phyloP scores from a whole-genome alignment of 2,113 vertebrate species.

The Mesitornis unicolor region DNA sequence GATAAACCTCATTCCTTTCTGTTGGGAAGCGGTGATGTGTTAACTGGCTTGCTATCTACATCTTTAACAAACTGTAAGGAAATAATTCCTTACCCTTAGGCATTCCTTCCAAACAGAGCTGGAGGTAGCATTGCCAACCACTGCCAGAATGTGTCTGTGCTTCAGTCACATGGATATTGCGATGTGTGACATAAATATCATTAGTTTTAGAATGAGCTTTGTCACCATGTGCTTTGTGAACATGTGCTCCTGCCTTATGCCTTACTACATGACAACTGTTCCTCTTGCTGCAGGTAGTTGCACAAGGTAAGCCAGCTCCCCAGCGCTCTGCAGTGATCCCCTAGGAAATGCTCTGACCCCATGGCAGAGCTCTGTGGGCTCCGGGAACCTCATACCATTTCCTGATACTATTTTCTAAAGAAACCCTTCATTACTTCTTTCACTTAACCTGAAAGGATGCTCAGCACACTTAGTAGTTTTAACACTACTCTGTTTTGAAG shows the following conservation, averaged over 20 bases:
- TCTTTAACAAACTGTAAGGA: background rate
- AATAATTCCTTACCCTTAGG: background rate
- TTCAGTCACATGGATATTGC: fast-evolving
- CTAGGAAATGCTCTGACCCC: background rate
- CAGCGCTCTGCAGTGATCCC: background rate
- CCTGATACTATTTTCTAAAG: background rate
- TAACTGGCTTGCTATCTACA: background rate
- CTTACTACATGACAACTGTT: background rate
- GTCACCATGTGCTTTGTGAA: background rate
- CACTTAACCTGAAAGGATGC: background rate
- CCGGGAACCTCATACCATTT: background rate
- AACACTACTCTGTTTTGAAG: background rate
- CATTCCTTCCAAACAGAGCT: background rate
- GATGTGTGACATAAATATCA: fast-evolving
- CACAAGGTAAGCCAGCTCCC: background rate
- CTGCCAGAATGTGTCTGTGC: background rate
- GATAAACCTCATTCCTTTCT: fast-evolving
- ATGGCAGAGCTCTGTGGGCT: background rate
- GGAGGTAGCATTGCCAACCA: fast-evolving
- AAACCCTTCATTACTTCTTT: background rate
- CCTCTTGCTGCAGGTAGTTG: background rate
- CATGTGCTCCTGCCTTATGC: fast-evolving
- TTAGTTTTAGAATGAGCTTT: fast-evolving
- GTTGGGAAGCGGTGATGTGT: background rate
- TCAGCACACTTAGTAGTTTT: background rate